phyloP scores from a whole-genome alignment of 2,113 vertebrate genomes.

The Chloroceryle aenea region DNA sequence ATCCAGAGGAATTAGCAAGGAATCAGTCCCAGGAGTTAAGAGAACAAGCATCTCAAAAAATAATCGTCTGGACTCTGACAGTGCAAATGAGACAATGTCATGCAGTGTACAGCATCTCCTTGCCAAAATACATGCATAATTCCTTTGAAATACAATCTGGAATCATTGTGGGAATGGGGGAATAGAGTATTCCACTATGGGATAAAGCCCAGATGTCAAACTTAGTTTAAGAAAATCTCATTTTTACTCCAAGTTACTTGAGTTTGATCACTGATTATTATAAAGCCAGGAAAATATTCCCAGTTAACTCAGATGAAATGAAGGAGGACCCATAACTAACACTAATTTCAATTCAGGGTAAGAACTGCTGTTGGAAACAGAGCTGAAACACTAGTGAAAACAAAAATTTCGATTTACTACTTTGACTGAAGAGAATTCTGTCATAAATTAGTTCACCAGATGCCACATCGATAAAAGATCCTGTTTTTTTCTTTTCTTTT shows the following conservation, averaged over 20 bases:
- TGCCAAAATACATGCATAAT: not conserved
- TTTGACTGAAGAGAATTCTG: not conserved
- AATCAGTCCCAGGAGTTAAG: not conserved
- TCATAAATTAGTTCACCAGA: not conserved
- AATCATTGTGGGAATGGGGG: not conserved
- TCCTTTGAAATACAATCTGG: not conserved
- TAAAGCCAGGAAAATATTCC: not conserved
- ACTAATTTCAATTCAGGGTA: fast-evolving
- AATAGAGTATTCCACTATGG: not conserved
- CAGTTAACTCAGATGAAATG: not conserved
- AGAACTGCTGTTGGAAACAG: not conserved
- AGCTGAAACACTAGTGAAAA: not conserved
- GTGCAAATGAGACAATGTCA: not conserved
- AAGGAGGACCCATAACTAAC: not conserved
- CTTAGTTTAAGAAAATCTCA: not conserved
- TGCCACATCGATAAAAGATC: not conserved
- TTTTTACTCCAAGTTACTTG: not conserved
- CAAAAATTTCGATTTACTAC: not conserved
- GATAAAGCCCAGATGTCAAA: not conserved
- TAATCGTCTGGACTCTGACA: not conserved
- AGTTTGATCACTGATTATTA: not conserved
- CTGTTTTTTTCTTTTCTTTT: not conserved
- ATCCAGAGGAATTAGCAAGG: not conserved
- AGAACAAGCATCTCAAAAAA: not conserved
- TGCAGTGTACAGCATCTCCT: not conserved